Evolutionary conservation across 2,888 invertebrate genomes (phyloP).

Genomic region (Tolmerus cingulatus): DNA sequence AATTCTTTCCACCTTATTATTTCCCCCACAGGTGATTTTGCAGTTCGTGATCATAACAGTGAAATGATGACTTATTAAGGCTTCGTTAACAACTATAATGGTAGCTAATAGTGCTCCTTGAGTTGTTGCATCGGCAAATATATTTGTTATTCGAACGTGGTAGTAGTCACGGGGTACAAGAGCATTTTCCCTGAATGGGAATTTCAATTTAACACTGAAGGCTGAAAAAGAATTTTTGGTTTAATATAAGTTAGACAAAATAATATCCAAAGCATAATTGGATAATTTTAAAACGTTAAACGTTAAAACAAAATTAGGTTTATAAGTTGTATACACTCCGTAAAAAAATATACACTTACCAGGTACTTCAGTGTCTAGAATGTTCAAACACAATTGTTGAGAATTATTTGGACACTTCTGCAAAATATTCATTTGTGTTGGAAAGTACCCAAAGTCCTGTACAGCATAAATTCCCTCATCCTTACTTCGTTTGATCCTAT

Average conservation of each 20-base stretch:
- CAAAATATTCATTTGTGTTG: conserved; percentile 52
- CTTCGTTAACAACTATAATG: conserved; percentile 55
- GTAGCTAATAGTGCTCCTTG: conserved; percentile 55
- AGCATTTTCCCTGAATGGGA: conserved; percentile 56
- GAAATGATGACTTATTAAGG: conserved; percentile 51
- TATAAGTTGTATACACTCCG: no score
- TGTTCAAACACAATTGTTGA: conserved; percentile 55
- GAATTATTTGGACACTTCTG: conserved; percentile 53
- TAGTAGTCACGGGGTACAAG: conserved; percentile 50
- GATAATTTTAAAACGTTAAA: no score
- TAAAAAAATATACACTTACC: conserved; percentile 50
- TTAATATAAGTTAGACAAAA: background rate
- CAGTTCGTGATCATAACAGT: conserved; percentile 54
- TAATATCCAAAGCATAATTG: no score
- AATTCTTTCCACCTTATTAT: conserved; percentile 52
- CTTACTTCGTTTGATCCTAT: conserved; percentile 25
- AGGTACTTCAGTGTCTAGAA: conserved; percentile 55
- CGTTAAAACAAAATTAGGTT: no score
- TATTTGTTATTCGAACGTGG: conserved; percentile 53
- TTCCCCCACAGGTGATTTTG: conserved; percentile 50
- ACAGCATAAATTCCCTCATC: conserved; percentile 49
- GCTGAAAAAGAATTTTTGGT: conserved; percentile 48
- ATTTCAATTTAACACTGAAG: conserved; percentile 55
- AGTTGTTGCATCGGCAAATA: conserved; percentile 57
- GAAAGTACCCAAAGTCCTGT: conserved; percentile 51